Percentiles rank a stretch among this genome's conserved stretches.
phyloP scores from a whole-genome alignment of 2,797 vertebrate species.

The Smutsia temminckii region DNA sequence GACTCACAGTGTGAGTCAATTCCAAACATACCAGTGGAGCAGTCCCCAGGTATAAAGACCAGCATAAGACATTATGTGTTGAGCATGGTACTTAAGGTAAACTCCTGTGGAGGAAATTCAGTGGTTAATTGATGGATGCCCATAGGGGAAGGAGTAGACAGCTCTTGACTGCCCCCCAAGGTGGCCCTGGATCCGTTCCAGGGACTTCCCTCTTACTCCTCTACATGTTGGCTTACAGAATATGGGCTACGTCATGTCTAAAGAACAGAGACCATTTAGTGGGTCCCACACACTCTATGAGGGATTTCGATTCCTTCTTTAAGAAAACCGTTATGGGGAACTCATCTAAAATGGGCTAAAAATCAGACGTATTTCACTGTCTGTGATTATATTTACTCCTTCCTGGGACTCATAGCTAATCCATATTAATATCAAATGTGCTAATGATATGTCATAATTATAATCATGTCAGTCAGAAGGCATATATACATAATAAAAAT shows the following conservation, averaged over 20 bases:
- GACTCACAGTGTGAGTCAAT: background rate
- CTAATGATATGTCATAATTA: conserved; percentile 6
- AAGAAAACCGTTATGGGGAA: background rate
- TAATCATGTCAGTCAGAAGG: background rate
- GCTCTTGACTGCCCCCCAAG: background rate
- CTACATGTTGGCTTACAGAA: background rate
- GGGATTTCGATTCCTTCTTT: conserved; percentile 22
- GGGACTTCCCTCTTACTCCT: background rate
- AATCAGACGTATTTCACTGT: background rate
- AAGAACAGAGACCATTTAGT: background rate
- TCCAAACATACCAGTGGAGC: background rate
- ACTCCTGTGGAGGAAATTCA: background rate
- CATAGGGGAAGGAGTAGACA: background rate
- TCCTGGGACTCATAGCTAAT: background rate
- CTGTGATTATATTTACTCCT: background rate
- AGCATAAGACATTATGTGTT: background rate
- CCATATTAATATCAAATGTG: background rate
- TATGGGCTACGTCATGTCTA: background rate
- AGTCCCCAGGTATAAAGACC: too few species aligned
- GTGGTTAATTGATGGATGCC: background rate
- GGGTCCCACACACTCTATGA: background rate
- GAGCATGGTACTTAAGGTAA: fast-evolving
- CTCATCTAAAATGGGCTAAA: background rate
- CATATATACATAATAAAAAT: background rate
- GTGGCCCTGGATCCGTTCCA: background rate